Evolutionary conservation across 2,888 invertebrate genomes (phyloP).

Genomic region (Drosophila mulleri): DNA sequence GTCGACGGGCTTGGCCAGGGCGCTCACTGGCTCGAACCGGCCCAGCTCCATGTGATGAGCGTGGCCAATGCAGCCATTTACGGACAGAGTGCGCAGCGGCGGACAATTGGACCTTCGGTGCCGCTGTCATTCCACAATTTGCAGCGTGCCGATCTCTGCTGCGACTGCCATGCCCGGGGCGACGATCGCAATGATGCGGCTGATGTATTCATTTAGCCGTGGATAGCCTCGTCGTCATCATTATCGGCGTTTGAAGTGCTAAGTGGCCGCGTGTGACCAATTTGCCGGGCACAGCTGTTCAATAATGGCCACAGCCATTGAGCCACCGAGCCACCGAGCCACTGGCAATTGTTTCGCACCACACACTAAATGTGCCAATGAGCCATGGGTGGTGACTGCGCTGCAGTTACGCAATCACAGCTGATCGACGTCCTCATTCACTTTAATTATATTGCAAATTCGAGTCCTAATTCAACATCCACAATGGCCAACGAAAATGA

Average conservation of each 20-base stretch:
- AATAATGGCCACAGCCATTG: conserved; percentile 21
- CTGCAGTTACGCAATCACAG: not conserved
- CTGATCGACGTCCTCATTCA: not conserved
- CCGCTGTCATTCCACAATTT: not conserved
- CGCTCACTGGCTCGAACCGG: conserved; percentile 29
- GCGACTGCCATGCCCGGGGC: not conserved
- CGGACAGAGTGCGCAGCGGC: conserved; percentile 7
- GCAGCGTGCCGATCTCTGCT: conserved; percentile 18
- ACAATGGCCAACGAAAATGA: too few relatives aligned
- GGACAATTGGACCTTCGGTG: conserved; percentile 15
- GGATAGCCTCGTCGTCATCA: conserved; percentile 27
- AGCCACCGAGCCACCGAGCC: too few relatives aligned
- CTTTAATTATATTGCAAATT: not conserved
- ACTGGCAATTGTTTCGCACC: conserved; percentile 23
- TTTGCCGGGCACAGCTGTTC: conserved; percentile 65
- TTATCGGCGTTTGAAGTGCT: conserved; percentile 62
- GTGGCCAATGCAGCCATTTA: conserved; percentile 49
- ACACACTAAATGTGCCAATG: conserved; percentile 8
- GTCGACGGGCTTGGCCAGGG: conserved; percentile 14
- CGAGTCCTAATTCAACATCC: not conserved
- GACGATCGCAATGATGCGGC: conserved; percentile 8
- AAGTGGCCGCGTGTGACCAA: conserved; percentile 79
- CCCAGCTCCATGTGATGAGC: conserved; percentile 53
- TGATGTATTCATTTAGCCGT: conserved; percentile 57
- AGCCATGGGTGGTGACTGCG: conserved; percentile 26